Evolutionary conservation across 2,888 invertebrate species (phyloP), one percentile per base, ranked within the genome.

Genomic region (Zeuzera pyrina): DNA sequence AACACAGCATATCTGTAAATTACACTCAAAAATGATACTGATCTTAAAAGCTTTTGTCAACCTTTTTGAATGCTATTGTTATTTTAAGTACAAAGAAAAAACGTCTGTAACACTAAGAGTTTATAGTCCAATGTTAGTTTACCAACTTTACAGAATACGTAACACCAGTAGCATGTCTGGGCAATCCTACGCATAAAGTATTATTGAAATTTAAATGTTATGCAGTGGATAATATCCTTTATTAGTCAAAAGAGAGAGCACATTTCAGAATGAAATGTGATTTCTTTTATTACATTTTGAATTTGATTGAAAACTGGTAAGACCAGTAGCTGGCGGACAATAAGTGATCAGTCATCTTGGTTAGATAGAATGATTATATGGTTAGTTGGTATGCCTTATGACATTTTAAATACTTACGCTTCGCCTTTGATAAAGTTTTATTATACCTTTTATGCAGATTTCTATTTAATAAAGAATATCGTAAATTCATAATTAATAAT

Each of bases 311-410:
- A 37, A 31, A 38, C 51, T 54, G 58, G 64, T 63, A 81, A 81
- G 57, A 73, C 81, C 70, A 54, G 81, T 79, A 79, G 81, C 76
- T 45, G 44, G 56, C 63, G 70, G 68, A 77, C 79, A 78, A 77
- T 76, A 69, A 73, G 67, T 64, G 68, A 81, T 81, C 77, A 68
- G 68, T 78, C 77, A 76, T 72, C 64, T 62, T 54, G 63, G 63
- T 70, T 70, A 73, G 74, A 76, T 74, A 64, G 51, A 58, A 64
- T 71, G 78, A 77, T 76, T 76, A 63, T 65, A 62, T 52, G 37
- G 50, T 52, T 57, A 44, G 36, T 48, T 42, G n/a, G 52, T 47
- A 44, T 51, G 69, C 73, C 70, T 62, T 50, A 57, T 65, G 70
- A 67, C 57, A 65, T 60, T 63, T 61, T 57, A 57, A 61, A 67